Conservation (phyloP, 2,888 invertebrate species). For the Odontocolon sp. region DNA sequence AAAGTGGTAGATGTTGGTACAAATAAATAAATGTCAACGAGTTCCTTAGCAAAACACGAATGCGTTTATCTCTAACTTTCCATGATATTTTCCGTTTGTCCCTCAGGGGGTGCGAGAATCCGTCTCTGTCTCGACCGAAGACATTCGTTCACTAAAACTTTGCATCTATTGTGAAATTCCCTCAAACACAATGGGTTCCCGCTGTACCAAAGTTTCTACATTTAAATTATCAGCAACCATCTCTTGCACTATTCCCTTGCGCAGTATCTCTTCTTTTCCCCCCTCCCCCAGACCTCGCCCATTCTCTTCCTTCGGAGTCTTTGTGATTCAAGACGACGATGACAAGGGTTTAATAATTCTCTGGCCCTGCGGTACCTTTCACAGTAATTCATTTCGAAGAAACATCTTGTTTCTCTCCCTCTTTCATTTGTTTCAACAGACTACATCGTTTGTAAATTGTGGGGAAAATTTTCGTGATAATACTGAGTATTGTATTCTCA, state of each 20-base stretch:
- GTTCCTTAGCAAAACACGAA: slow-evolving; percentile 18
- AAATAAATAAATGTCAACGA: slow-evolving; percentile 51
- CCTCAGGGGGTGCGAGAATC: background rate
- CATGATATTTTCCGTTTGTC: slow-evolving; percentile 33
- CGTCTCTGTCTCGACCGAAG: background rate
- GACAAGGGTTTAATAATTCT: slow-evolving; percentile 42
- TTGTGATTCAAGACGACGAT: slow-evolving; percentile 23
- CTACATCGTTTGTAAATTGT: no score
- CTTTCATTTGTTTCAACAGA: background rate
- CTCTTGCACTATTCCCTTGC: slow-evolving; percentile 18
- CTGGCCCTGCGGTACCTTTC: slow-evolving; percentile 15
- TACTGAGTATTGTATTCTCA: no score
- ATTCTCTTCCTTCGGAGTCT: background rate
- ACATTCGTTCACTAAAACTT: slow-evolving; percentile 30
- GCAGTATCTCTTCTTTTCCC: background rate
- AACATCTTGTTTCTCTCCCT: slow-evolving; percentile 36
- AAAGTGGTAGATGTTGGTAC: background rate
- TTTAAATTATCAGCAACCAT: slow-evolving; percentile 52
- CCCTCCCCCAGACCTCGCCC: background rate
- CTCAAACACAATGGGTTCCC: slow-evolving; percentile 37
- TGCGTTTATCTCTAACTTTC: slow-evolving; percentile 24
- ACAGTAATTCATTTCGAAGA: slow-evolving; percentile 35
- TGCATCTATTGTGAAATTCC: slow-evolving; percentile 31
- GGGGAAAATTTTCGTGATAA: no score
- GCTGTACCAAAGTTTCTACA: slow-evolving; percentile 42